Base-by-base conservation (phyloP, 1,140 invertebrate genomes). In the Calycopis cecrops region DNA sequence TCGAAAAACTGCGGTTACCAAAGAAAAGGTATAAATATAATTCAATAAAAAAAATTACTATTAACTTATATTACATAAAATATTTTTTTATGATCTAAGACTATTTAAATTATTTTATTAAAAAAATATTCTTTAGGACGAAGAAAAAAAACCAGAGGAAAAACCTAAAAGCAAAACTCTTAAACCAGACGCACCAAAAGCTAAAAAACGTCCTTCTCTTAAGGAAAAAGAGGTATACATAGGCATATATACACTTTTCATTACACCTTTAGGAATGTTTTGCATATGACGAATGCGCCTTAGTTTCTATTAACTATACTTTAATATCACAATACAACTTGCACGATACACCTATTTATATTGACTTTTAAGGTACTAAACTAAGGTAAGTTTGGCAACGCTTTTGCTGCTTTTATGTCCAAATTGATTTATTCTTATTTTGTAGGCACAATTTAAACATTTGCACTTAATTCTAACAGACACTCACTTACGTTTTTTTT, bases 131-230 rank as follows among this genome's bases (percentile, higher is more conserved):
- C 59, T 49, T 59, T 76, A 86, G 83, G 83, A 82, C 57, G 79
- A 85, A 55, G 84, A 87, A 18, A 73, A 74, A 71, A 76, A 78
- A 64, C 65, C 78, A n/a, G 80, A 85, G 11, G 81, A 82, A 4
- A 87, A 87, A 71, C 72, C 82, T 62, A 87, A 87, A 54, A 57
- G 73, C 21, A 87, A 85, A 71, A 28, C 78, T 16, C 54, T 65
- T 21, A 84, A 84, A 59, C 79, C 82, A 67, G 82, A 78, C 52
- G 77, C 78, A 56, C 58, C 71, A 14, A 73, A 76, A 53, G 52
- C 74, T 69, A 87, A 84, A 76, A 87, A 87, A 71, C 84, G 79
- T 37, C 71, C 79, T 34, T 82, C 81, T 63, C 64, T 83, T 53
- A 86, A 84, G 75, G 69, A 84, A 50, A 81, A 82, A 69, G 79